Conservation (phyloP, 2,797 vertebrate genomes). For the Rhincodon typus region DNA sequence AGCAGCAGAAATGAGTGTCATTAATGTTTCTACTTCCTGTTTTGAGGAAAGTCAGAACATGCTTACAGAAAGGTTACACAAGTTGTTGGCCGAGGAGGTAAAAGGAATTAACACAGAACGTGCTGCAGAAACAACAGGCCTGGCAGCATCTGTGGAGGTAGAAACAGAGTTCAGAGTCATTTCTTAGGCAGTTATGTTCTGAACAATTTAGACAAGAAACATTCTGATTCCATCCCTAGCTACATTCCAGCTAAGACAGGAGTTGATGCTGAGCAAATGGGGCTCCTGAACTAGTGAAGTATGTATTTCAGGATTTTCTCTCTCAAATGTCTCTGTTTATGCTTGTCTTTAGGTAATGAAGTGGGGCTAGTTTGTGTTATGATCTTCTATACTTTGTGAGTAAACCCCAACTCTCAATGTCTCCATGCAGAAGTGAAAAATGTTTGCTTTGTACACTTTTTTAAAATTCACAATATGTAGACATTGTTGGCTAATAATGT, state of each 20-base stretch:
- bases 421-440: not conserved
- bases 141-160: too few relatives aligned
- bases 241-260: not conserved
- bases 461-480: too few relatives aligned
- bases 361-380: not conserved
- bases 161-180: too few relatives aligned
- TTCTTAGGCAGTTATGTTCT: not conserved
- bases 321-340: not conserved
- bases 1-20: not conserved
- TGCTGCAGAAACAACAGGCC: too few relatives aligned
- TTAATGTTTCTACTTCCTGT: not conserved
- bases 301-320: not conserved
- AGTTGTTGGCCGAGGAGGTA: not conserved
- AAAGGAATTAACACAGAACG: not conserved
- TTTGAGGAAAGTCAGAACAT: not conserved
- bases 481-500: too few relatives aligned
- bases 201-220: not conserved
- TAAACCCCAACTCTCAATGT: not conserved
- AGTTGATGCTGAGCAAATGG: not conserved
- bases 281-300: not conserved
- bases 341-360: not conserved
- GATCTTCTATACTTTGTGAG: not conserved
- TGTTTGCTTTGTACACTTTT: not conserved
- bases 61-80: not conserved
- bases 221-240: not conserved